Percentiles rank a stretch among this genome's conserved stretches.
Evolutionary conservation across 2,888 invertebrate genomes (phyloP).

Genomic region (Zelleria hepariella): DNA sequence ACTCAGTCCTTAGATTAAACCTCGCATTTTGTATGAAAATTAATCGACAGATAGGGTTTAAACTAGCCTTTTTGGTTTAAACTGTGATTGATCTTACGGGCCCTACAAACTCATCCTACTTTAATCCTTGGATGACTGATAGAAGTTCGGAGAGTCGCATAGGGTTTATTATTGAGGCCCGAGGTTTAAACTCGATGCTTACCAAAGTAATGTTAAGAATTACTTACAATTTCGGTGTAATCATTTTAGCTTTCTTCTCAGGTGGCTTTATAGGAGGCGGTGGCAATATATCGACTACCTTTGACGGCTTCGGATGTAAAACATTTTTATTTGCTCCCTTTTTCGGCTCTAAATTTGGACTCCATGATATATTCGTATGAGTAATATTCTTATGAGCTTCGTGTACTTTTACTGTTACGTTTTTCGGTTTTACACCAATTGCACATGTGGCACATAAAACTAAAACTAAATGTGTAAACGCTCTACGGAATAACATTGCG

Average conservation of each 20-base stretch:
- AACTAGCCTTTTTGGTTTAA: no score
- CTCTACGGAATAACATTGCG: no score
- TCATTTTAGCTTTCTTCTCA: conserved; percentile 28
- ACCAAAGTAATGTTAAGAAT: neutral
- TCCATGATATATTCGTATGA: neutral
- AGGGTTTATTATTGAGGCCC: no score
- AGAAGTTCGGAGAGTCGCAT: no score
- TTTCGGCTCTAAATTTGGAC: neutral
- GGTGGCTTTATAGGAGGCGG: neutral
- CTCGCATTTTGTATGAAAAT: no score
- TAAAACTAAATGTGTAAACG: neutral
- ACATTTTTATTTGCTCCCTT: neutral
- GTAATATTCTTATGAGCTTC: neutral
- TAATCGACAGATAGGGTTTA: no score
- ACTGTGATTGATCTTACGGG: no score
- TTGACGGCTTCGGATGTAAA: neutral
- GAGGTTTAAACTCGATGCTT: neutral
- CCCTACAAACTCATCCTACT: no score
- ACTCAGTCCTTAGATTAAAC: no score
- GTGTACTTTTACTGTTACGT: neutral
- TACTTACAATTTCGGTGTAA: conserved; percentile 42
- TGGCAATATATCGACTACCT: neutral
- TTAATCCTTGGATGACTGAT: no score
- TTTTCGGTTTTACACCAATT: neutral
- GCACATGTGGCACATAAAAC: neutral